phyloP scores from a whole-genome alignment of 1,140 invertebrate species.

The Phortica variegata region DNA sequence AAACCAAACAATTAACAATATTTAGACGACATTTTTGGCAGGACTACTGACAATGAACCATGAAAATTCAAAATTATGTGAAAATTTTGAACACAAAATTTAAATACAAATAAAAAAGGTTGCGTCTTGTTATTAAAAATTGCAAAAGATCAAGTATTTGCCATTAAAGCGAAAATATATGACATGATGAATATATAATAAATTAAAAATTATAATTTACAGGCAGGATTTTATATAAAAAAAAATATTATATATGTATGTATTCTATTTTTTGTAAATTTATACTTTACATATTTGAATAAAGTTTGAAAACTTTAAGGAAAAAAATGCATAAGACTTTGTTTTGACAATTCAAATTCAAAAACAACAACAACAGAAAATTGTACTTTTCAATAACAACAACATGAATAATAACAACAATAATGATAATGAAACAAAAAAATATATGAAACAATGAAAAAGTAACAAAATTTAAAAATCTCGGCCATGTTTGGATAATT shows the following conservation, averaged over 20 bases:
- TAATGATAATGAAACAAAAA: slow-evolving; percentile 29
- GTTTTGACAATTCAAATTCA: too few species aligned
- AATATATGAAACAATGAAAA: slow-evolving; percentile 29
- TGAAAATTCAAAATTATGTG: slow-evolving; percentile 40
- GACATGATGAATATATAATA: slow-evolving; percentile 18
- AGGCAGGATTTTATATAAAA: slow-evolving; percentile 47
- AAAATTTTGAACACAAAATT: slow-evolving; percentile 16
- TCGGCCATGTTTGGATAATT: slow-evolving; percentile 58
- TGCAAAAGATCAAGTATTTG: slow-evolving; percentile 2
- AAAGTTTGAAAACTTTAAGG: too few species aligned
- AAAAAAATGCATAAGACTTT: slow-evolving; percentile 7
- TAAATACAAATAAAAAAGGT: slow-evolving; percentile 1
- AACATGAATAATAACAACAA: slow-evolving; percentile 22
- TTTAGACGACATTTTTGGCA: slow-evolving; percentile 23
- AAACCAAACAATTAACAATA: slow-evolving; percentile 27
- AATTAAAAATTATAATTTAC: slow-evolving; percentile 43
- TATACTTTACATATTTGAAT: too few species aligned
- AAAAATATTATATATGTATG: slow-evolving; percentile 17
- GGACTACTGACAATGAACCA: slow-evolving; percentile 17
- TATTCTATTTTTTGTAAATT: too few species aligned
- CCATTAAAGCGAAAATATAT: slow-evolving; percentile 16
- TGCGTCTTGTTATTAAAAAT: slow-evolving; percentile 11
- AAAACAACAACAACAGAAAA: slow-evolving; percentile 20
- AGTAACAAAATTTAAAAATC: slow-evolving; percentile 49
- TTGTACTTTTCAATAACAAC: slow-evolving; percentile 43